Conservation (phyloP, 2,113 vertebrate genomes). For the Eira barbara region DNA sequence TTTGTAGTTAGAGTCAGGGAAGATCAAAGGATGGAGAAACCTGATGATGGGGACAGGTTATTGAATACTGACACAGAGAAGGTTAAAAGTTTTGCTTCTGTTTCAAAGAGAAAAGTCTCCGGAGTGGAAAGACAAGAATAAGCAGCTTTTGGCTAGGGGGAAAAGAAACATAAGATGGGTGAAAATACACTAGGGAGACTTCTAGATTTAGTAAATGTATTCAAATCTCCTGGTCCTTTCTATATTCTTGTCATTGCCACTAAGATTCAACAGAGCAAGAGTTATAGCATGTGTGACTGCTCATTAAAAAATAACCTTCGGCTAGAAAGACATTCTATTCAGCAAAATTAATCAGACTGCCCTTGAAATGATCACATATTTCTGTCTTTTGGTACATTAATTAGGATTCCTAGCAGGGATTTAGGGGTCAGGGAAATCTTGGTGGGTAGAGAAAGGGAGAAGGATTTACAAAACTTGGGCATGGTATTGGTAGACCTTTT, state of each 20-base stretch:
- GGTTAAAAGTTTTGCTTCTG: neutral
- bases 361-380: conserved; percentile 36
- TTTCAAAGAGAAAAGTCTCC: neutral
- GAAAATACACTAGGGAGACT: neutral
- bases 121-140: neutral
- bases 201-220: neutral
- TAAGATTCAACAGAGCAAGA: conserved; percentile 36
- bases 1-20: neutral
- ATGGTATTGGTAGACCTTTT: neutral
- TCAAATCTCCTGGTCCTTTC: neutral
- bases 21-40: neutral
- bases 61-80: neutral
- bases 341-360: conserved; percentile 37
- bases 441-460: neutral
- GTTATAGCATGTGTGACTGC: conserved; percentile 5
- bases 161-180: neutral
- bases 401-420: neutral
- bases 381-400: conserved; percentile 54
- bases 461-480: neutral
- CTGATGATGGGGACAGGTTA: neutral
- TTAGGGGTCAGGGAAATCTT: neutral
- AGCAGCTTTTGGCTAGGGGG: neutral
- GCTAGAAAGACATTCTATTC: conserved; percentile 45
- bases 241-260: neutral
- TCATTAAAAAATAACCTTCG: conserved; percentile 64